Conservation (phyloP, 23 tunicate genomes). For the Halocynthia aurantium region DNA sequence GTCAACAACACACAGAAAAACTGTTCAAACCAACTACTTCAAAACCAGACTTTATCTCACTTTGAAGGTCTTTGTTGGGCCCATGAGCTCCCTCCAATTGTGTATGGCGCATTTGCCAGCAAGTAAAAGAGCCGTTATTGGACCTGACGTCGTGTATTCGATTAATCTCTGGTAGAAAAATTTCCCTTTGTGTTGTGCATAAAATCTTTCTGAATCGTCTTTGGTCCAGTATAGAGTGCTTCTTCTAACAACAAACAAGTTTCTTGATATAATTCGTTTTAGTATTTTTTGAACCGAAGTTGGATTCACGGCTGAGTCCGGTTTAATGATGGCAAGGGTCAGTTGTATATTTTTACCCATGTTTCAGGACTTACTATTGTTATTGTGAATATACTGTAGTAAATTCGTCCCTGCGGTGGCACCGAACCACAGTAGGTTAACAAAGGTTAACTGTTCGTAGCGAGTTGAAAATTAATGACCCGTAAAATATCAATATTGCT, state of each 20-base stretch:
- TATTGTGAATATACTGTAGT: too few relatives aligned
- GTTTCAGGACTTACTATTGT: too few relatives aligned
- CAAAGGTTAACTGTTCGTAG: too few relatives aligned
- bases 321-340: conserved; percentile 75
- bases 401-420: too few relatives aligned
- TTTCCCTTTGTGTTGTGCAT: conserved; percentile 36
- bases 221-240: conserved; percentile 36
- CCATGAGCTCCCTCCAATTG: conserved; percentile 73
- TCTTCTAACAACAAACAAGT: conserved; percentile 36
- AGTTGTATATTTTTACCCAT: conserved; percentile 22
- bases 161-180: conserved; percentile 72
- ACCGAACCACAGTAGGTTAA: too few relatives aligned
- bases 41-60: conserved; percentile 8
- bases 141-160: conserved; percentile 69
- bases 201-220: conserved; percentile 44
- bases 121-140: conserved; percentile 52
- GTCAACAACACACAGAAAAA: not conserved
- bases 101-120: conserved; percentile 54
- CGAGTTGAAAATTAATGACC: too few relatives aligned
- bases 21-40: not conserved
- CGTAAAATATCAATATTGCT: too few relatives aligned
- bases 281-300: conserved; percentile 21
- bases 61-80: conserved; percentile 66
- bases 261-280: conserved; percentile 17
- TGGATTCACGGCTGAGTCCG: conserved; percentile 64